Evolutionary conservation across 2,797 vertebrate species (phyloP), one percentile per base, ranked within the genome.

Genomic region (Graptemys geographica): DNA sequence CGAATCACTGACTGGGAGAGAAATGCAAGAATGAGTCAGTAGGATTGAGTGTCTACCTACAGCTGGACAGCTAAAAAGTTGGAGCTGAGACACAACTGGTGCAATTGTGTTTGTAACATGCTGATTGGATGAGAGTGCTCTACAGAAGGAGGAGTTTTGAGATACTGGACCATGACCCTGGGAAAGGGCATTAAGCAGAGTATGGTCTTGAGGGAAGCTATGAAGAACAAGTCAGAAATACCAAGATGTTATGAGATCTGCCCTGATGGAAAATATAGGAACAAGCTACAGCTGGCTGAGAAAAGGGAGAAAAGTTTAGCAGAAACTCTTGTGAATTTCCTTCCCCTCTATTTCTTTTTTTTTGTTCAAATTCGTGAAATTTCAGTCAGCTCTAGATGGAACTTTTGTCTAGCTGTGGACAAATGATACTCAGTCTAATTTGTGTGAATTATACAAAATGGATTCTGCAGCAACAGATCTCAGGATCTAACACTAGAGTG

Each of bases 81-180:
- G 69, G 13, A 57, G 47, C 41, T 79, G 65, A 87, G n/a, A 83
- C 31, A 72, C 4, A 19, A 4, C 21, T 84, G 74, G 82, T 23
- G 31, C 78, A 90, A 90, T 9, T n/a, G 62, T 51, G 51, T 51
- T 90, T 87, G 23, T 83, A 28, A 79, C 81, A 81, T 21, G 25
- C 3, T 89, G 53, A 1, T 90, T 89, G 37, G 59, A 96, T 89
- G 49, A 13, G 5, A 88, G 52, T 44, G 18, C 25, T 78, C n/a
- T 51, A 1, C 80, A 76, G 23, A 65, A 95, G 95, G 55, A 86
- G 10, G 12, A 89, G 5, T 5, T 93, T 90, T 90, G 86, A 79
- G 31, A 41, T 62, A 33, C 72, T 37, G 79, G 72, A 18, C 25
- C n/a, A 23, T 83, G 13, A 3, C 18, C 95, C 41, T 18, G 0